Percentiles rank a stretch among this genome's conserved stretches.
These are phyloP conservation scores for Sipha flava DNA, from an alignment of 1,140 invertebrate species.

Conservation along the genomic window DNA sequence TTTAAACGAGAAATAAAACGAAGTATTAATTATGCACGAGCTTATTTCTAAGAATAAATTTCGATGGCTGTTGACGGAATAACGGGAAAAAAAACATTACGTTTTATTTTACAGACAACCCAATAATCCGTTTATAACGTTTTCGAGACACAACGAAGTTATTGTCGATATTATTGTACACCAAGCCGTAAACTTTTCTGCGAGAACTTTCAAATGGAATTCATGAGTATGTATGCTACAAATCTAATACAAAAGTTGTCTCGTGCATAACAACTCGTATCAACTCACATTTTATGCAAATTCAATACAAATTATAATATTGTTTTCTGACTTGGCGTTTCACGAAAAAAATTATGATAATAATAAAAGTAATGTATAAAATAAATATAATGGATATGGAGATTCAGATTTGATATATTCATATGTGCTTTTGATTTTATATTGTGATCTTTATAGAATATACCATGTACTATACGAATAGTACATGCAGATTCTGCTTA, in stretches of 20 bases:
- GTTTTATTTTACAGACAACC: too few relatives aligned
- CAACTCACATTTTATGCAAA: not conserved
- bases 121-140: slow-evolving; percentile 13
- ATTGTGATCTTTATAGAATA: too few relatives aligned
- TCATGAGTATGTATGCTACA: not conserved
- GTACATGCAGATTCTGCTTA: too few relatives aligned
- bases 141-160: not conserved
- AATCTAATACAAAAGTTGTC: not conserved
- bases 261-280: not conserved
- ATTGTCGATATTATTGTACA: slow-evolving; percentile 17
- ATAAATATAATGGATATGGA: not conserved
- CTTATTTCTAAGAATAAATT: too few relatives aligned
- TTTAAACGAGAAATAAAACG: too few relatives aligned
- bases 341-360: not conserved
- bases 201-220: not conserved
- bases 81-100: too few relatives aligned
- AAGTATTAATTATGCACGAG: too few relatives aligned
- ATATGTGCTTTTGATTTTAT: not conserved
- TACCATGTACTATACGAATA: too few relatives aligned
- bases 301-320: not conserved
- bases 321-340: not conserved
- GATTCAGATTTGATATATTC: not conserved
- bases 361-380: not conserved
- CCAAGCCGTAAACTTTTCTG: slow-evolving; percentile 11
- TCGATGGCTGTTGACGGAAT: too few relatives aligned